These are phyloP conservation scores for Drosophila lacteicornis DNA, from an alignment of 1,140 invertebrate genomes.

Conservation along the genomic window DNA sequence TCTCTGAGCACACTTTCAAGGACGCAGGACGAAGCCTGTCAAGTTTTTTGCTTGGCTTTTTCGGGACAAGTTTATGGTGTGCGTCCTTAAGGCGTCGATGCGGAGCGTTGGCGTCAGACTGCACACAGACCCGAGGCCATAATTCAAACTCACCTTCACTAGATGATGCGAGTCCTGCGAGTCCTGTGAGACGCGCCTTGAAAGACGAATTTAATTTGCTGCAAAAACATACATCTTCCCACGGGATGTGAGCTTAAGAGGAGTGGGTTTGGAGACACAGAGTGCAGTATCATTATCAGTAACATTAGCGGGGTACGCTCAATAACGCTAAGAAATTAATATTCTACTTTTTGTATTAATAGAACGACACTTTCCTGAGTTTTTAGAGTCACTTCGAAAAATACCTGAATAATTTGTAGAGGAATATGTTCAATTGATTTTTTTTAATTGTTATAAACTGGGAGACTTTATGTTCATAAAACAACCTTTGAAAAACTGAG, in stretches of 20 bases:
- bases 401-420: fast-evolving
- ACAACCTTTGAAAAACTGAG: no score
- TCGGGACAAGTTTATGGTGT: constrained; percentile 50
- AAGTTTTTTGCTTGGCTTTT: constrained; percentile 30
- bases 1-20: constrained; percentile 56
- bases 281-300: constrained; percentile 2
- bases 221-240: constrained; percentile 8
- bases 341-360: not conserved
- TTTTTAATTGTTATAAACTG: no score
- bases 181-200: not conserved
- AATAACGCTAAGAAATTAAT: not conserved
- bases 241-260: not conserved
- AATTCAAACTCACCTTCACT: constrained; percentile 55
- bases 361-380: not conserved
- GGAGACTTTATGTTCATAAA: no score
- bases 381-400: not conserved
- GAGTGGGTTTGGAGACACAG: not conserved
- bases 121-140: constrained; percentile 47
- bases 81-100: constrained; percentile 36
- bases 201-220: constrained; percentile 34
- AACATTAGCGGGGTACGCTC: constrained; percentile 1
- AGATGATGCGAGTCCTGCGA: not conserved
- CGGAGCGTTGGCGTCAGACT: constrained; percentile 39
- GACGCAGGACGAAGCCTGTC: constrained; percentile 57
- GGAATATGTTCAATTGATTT: no score